Base-by-base conservation (phyloP, 2,797 vertebrate genomes). In the Acrocephalus scirpaceus region DNA sequence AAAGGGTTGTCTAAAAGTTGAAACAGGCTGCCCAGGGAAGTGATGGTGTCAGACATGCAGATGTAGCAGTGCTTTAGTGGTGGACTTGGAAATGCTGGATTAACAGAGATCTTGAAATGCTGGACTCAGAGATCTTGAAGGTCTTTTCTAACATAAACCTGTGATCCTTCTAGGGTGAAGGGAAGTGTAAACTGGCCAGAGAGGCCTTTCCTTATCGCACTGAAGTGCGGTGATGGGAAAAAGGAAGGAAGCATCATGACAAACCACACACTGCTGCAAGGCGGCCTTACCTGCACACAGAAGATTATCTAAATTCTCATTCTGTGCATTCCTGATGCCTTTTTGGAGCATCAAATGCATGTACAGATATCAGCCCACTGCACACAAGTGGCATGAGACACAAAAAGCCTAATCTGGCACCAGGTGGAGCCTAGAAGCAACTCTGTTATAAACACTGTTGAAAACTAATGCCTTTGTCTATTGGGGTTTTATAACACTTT, bases 381-480 rank as follows among this genome's bases (percentile, higher is more conserved):
- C 1, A 0, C 40, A 32, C 15, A 30, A 50, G 51, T 0, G 0
- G 20, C 27, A 16, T 1, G 20, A 69, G 57, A 74, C 42, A 56
- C n/a, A 80, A 73, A 71, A 65, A 48, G 13, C 21, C n/a, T 36
- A 9, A 58, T 8, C 26, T 61, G 62, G 64, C 51, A 73, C 40
- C 47, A 77, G 36, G 10, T 54, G 72, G 22, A 87, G 27, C 50
- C 50, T 81, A n/a, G 54, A 81, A 90, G 29, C 12, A 58, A 10
- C 11, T 23, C 32, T 30, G 15, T n/a, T 71, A 44, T 36, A 87
- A 90, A 54, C 13, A 13, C 30, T 15, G 8, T 58, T 72, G n/a
- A 91, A 88, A 90, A 25, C 2, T 13, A 60, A 64, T 47, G 27
- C 34, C 34, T 74, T 76, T 58, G 13, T 54, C 32, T 42, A 25